Percentiles rank a stretch among this genome's conserved stretches.
phyloP scores from a whole-genome alignment of 1,140 invertebrate genomes.

The Batillaria attramentaria region DNA sequence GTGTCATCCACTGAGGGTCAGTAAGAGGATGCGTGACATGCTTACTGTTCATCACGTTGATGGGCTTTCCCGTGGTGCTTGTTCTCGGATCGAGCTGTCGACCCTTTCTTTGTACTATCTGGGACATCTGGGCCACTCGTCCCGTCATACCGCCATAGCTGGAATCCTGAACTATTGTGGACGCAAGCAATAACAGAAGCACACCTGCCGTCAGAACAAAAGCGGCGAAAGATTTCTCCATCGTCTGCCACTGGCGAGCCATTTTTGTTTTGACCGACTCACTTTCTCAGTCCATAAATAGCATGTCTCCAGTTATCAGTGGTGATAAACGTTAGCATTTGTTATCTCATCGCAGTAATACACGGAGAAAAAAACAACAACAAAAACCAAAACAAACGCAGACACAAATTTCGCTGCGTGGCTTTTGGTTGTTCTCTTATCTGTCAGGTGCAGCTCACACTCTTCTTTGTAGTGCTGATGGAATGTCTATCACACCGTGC shows the following conservation, averaged over 20 bases:
- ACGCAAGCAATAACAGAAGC: background rate
- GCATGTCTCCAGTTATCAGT: background rate
- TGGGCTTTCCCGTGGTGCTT: background rate
- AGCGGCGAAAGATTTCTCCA: background rate
- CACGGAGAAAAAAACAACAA: background rate
- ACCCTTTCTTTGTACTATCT: background rate
- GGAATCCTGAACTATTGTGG: background rate
- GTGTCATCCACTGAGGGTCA: constrained; percentile 13
- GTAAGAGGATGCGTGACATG: background rate
- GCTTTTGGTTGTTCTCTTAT: no score
- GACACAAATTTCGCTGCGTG: no score
- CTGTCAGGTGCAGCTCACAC: no score
- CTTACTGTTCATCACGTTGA: background rate
- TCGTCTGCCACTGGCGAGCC: no score
- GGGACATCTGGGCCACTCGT: background rate
- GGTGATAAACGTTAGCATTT: no score
- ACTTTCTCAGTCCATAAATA: background rate
- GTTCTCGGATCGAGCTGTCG: background rate
- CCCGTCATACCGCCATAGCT: background rate
- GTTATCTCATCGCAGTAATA: background rate
- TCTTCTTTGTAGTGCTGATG: no score
- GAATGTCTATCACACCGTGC: no score
- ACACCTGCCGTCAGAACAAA: background rate
- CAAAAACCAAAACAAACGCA: no score
- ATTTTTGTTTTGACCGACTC: background rate